Evolutionary conservation across 2,113 vertebrate genomes (phyloP), one percentile per base, ranked within the genome.

Genomic region (Thalassoma bifasciatum): DNA sequence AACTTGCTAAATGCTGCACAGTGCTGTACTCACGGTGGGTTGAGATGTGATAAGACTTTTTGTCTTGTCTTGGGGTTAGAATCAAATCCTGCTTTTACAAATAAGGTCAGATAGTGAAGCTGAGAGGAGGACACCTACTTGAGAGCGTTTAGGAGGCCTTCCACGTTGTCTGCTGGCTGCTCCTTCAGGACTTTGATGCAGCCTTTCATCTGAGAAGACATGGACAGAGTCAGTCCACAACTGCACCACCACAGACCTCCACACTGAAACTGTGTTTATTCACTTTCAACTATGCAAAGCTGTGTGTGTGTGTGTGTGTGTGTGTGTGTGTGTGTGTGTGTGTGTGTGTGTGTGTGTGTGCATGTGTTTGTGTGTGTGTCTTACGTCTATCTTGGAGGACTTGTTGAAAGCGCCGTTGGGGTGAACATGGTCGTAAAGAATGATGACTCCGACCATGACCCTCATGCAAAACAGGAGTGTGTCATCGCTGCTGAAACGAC

Each of bases 131-230:
- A 0, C n/a, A 92, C 96, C 66, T 94, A 99, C 98, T 96, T 99
- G 93, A 99, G 97, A 71, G 98, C 98, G 51, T 99, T 99, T 81
- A 99, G 94, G 82, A 99, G 96, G 61, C 97, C 98, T 93, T 99
- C 98, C 72, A 99, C 98, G 47, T 96, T 96, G 88, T 99, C 98
- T 6, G 96, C 95, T n/a, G 98, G 96, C 84, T 99, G 97, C n/a
- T 99, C 98, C 93, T 97, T 99, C 93, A 99, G 92, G 71, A 99
- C 98, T 38, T 99, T 99, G 91, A 99, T 98, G 93, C 97, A 99
- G 82, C 98, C 98, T 92, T 99, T 99, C 97, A 99, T 99, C 98
- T 99, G 88, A 72, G 68, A 82, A 82, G 77, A 89, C 67, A 23
- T 5, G n/a, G 54, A 46, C 2, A 44, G 23, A 77, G 17, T 64